Evolutionary conservation across 2,797 vertebrate genomes (phyloP).

Genomic region (Crocidura indochinensis): DNA sequence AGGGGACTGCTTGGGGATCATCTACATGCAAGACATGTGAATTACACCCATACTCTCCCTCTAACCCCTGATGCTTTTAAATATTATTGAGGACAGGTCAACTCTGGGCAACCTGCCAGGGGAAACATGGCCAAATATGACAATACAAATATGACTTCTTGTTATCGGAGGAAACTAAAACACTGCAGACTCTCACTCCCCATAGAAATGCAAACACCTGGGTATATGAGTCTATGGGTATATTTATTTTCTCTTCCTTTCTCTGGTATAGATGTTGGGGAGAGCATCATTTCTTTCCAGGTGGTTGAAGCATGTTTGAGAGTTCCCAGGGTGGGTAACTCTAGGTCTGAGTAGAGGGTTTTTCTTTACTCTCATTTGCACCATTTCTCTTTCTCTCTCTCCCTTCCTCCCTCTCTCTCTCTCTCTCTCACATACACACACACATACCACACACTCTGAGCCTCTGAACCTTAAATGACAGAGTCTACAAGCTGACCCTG

Average conservation of each 20-base stretch:
- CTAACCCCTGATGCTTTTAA: neutral
- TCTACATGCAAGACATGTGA: too few species aligned
- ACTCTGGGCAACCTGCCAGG: neutral
- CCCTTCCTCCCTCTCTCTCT: too few species aligned
- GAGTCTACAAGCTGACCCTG: neutral
- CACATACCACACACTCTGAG: too few species aligned
- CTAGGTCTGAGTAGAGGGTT: neutral
- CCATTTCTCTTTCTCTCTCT: too few species aligned
- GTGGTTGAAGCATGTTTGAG: neutral
- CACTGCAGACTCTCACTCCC: neutral
- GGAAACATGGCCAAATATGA: neutral
- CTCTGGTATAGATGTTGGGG: neutral
- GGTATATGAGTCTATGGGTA: neutral
- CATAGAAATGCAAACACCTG: neutral
- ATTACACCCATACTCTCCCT: too few species aligned
- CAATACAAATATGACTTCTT: neutral
- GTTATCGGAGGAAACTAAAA: neutral
- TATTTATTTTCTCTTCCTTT: slow-evolving; percentile 4
- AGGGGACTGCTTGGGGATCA: too few species aligned
- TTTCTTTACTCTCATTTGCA: neutral
- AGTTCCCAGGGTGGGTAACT: neutral
- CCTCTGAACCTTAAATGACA: neutral
- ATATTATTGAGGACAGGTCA: neutral
- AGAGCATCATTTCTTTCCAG: neutral
- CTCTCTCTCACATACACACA: too few species aligned